A percentile compares a stretch with the other conserved stretches of the same genome.
phyloP scores from a whole-genome alignment of 1,140 invertebrate species.

The Frieseomelitta varia region DNA sequence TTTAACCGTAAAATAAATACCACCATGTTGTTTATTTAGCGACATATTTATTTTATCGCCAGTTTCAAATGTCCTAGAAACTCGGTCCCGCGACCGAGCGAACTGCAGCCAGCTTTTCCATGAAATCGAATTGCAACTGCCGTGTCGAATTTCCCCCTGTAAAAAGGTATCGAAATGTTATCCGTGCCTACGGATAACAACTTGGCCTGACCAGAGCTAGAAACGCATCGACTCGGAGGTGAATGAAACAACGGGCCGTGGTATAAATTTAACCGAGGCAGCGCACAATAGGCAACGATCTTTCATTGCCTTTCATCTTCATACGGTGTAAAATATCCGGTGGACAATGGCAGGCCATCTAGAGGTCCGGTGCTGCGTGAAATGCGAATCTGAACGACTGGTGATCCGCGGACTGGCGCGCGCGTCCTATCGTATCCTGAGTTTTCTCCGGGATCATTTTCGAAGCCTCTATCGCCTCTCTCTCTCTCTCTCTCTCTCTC shows the following conservation, averaged over 20 bases:
- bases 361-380: slow-evolving; percentile 61
- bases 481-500: background rate
- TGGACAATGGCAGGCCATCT: slow-evolving; percentile 58
- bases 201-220: background rate
- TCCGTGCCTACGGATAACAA: background rate
- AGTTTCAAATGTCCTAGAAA: too few relatives aligned
- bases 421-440: slow-evolving; percentile 54
- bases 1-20: too few relatives aligned
- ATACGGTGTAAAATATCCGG: slow-evolving; percentile 61
- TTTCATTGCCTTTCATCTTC: slow-evolving; percentile 66
- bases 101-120: too few relatives aligned
- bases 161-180: background rate
- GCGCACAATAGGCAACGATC: slow-evolving; percentile 52
- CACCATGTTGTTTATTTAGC: too few relatives aligned
- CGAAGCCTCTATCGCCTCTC: slow-evolving; percentile 28
- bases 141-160: background rate
- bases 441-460: slow-evolving; percentile 49
- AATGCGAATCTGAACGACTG: slow-evolving; percentile 62
- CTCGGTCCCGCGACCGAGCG: too few relatives aligned
- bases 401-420: slow-evolving; percentile 39
- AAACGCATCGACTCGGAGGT: background rate
- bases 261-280: slow-evolving; percentile 52
- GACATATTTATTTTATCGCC: too few relatives aligned
- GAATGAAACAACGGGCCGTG: slow-evolving; percentile 27
- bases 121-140: too few relatives aligned